These are phyloP conservation scores for Neotoxoptera formosana DNA, from an alignment of 1,140 invertebrate species.

Conservation along the genomic window DNA sequence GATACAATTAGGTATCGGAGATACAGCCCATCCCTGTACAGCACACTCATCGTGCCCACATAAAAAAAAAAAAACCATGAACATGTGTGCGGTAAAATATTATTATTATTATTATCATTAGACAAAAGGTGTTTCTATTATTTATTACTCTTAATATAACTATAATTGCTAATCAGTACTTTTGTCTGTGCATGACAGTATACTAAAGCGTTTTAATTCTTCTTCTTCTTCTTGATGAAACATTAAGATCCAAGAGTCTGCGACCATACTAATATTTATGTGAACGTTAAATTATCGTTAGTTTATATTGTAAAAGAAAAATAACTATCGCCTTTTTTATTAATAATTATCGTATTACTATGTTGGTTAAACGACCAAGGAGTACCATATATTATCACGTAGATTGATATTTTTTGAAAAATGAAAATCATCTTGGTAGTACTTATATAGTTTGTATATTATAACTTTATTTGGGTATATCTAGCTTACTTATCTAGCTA, in stretches of 20 bases:
- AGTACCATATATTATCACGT: neutral
- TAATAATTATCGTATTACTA: neutral
- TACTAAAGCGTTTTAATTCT: conserved; percentile 9
- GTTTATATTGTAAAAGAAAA: neutral
- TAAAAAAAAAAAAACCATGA: neutral
- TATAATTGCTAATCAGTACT: conserved; percentile 52
- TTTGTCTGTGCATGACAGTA: conserved; percentile 47
- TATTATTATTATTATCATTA: conserved; percentile 24
- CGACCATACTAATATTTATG: neutral
- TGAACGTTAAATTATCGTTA: neutral
- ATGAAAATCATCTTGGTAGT: neutral
- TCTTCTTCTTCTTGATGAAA: neutral
- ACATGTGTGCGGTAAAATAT: neutral
- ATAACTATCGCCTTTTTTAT: neutral
- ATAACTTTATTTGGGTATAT: neutral
- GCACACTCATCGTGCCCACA: neutral
- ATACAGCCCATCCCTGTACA: neutral
- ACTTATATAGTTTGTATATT: neutral
- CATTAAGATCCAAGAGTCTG: conserved; percentile 48
- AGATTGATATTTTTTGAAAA: neutral
- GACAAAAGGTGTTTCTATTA: conserved; percentile 33
- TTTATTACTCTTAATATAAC: conserved; percentile 56
- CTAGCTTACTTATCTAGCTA: neutral
- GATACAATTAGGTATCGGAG: neutral
- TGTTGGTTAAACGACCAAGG: neutral